A percentile compares a stretch with the other conserved stretches of the same genome.
These are phyloP conservation scores for Platycercus adscitus DNA, from an alignment of 2,113 vertebrate genomes.

Conservation along the genomic window DNA sequence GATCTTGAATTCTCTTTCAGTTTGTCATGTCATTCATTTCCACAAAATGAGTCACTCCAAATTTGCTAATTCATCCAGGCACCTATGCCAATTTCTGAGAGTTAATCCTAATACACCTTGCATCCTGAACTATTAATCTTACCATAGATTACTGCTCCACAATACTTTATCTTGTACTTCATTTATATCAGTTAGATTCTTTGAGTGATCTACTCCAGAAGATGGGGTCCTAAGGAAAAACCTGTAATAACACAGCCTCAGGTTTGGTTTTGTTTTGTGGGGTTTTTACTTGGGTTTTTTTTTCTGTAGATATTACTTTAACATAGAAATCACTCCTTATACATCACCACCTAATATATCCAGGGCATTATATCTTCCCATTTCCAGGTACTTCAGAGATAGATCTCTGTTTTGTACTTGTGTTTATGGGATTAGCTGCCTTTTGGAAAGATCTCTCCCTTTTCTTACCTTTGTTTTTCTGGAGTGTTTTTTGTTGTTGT, in stretches of 20 bases:
- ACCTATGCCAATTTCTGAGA: not conserved
- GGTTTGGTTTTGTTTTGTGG: not conserved
- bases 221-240: not conserved
- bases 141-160: not conserved
- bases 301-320: not conserved
- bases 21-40: not conserved
- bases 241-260: not conserved
- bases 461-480: not conserved
- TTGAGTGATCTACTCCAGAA: not conserved
- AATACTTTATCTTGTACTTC: not conserved
- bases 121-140: not conserved
- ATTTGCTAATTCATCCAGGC: not conserved
- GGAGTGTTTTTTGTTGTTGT: not conserved
- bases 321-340: not conserved
- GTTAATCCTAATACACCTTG: not conserved
- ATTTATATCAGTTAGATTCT: not conserved
- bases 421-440: not conserved
- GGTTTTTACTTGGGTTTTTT: not conserved
- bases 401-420: not conserved
- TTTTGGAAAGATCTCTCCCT: not conserved
- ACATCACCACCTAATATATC: not conserved
- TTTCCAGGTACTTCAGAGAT: not conserved
- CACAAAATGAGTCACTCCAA: not conserved
- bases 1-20: not conserved
- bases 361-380: not conserved